Evolutionary conservation across 2,113 vertebrate species (phyloP).

Genomic region (Opisthocomus hoazin): DNA sequence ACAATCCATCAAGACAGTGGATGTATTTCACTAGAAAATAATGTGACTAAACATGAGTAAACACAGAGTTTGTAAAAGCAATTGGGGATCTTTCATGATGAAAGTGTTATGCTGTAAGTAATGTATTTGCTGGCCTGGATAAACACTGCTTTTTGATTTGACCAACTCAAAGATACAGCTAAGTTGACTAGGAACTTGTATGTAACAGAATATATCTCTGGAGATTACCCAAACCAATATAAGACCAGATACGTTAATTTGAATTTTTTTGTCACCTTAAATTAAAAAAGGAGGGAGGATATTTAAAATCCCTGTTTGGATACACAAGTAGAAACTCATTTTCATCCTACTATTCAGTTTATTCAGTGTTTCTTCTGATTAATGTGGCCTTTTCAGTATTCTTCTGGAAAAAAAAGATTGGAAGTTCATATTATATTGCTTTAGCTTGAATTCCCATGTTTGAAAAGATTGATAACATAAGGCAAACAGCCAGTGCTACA

Average conservation of each 20-base stretch:
- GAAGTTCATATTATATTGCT: constrained; percentile 28
- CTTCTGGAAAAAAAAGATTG: background rate
- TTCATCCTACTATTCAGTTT: background rate
- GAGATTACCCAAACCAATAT: background rate
- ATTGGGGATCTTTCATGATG: background rate
- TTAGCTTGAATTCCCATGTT: background rate
- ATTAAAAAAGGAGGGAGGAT: background rate
- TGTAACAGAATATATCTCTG: background rate
- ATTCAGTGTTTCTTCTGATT: background rate
- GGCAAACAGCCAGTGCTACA: constrained; percentile 16
- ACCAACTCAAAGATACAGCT: background rate
- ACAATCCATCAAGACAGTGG: background rate
- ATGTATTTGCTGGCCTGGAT: background rate
- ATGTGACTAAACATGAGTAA: background rate
- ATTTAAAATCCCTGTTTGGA: background rate
- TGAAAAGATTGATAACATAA: constrained; percentile 29
- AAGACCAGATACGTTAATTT: background rate
- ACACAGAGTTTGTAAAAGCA: background rate
- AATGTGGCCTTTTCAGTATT: constrained; percentile 1
- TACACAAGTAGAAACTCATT: background rate
- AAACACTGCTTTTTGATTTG: background rate
- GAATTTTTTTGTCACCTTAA: background rate
- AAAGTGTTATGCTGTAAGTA: background rate
- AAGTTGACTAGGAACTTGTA: background rate
- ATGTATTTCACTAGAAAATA: background rate